These are phyloP conservation scores for Dione vanillae DNA, from an alignment of 2,888 invertebrate species.

Conservation along the genomic window DNA sequence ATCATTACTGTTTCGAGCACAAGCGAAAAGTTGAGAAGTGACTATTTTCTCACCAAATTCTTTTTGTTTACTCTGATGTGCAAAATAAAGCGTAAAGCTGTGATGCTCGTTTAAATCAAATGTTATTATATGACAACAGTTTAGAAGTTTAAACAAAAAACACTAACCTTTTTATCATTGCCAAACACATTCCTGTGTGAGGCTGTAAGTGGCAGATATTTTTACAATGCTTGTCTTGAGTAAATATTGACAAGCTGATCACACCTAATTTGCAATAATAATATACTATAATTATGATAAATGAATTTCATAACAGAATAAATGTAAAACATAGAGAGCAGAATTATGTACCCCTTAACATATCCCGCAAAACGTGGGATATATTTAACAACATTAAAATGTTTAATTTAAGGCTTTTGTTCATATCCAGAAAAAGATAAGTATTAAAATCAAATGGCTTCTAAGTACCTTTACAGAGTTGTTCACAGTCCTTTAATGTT, in stretches of 20 bases:
- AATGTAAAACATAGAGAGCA: neutral
- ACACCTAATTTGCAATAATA: slow-evolving; percentile 3
- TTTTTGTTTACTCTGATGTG: too few species aligned
- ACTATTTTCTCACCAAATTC: too few species aligned
- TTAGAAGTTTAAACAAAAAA: neutral
- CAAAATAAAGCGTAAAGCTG: too few species aligned
- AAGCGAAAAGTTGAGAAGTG: too few species aligned
- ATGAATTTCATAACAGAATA: neutral
- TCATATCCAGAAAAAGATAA: neutral
- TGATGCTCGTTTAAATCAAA: too few species aligned
- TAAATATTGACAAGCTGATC: slow-evolving; percentile 1
- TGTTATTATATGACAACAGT: too few species aligned
- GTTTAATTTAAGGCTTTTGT: neutral
- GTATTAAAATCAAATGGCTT: neutral
- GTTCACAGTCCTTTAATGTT: slow-evolving; percentile 57
- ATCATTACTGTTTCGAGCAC: too few species aligned
- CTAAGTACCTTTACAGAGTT: slow-evolving; percentile 62
- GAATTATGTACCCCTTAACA: neutral
- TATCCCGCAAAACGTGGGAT: too few species aligned
- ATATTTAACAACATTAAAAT: neutral
- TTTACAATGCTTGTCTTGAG: neutral
- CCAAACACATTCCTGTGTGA: slow-evolving; percentile 60
- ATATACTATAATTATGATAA: neutral
- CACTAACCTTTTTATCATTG: slow-evolving; percentile 56
- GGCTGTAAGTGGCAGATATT: slow-evolving; percentile 60